Conservation (phyloP, 2,113 vertebrate species). For the Porphyrio hochstetteri region DNA sequence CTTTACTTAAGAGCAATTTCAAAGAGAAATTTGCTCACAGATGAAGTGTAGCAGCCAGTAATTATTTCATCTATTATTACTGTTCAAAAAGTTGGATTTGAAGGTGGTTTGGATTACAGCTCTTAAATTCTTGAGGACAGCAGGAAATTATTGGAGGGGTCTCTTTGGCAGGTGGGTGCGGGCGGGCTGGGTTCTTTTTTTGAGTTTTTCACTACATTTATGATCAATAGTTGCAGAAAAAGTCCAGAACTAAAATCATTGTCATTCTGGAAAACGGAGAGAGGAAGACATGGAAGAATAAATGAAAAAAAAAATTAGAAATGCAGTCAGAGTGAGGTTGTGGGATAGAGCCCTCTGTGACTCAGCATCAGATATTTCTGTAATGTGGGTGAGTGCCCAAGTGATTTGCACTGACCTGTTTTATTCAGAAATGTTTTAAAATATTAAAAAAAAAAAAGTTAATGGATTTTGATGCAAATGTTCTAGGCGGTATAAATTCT, state of each 20-base stretch:
- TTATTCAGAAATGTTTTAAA: conserved; percentile 18
- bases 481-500: neutral
- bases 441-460: neutral
- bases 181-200: neutral
- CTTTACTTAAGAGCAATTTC: neutral
- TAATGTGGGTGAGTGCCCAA: conserved; percentile 59
- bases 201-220: neutral
- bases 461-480: conserved; percentile 33
- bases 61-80: neutral
- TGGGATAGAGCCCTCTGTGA: conserved; percentile 1
- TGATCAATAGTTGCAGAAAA: neutral
- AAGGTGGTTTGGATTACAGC: neutral
- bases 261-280: neutral
- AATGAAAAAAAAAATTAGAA: conserved; percentile 39
- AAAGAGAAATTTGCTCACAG: neutral
- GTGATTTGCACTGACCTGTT: conserved; percentile 58
- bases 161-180: neutral
- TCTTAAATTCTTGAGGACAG: neutral
- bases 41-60: neutral
- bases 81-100: neutral
- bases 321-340: neutral
- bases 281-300: neutral
- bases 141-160: neutral
- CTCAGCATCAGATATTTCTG: conserved; percentile 45
- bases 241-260: neutral